phyloP scores from a whole-genome alignment of 2,113 vertebrate genomes.

The Galbula dea region DNA sequence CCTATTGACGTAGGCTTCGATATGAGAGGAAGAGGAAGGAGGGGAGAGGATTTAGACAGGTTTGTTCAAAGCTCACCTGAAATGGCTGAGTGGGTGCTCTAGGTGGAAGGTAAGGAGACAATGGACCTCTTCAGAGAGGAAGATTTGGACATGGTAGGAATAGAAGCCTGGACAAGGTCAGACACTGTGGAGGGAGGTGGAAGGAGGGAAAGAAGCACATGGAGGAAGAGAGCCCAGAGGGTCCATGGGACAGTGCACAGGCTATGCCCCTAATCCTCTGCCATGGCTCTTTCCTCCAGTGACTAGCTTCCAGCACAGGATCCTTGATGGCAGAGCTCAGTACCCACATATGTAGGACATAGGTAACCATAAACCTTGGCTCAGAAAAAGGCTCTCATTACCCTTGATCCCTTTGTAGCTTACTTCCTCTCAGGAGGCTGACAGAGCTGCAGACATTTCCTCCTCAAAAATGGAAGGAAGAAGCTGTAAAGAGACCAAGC shows the following conservation, averaged over 20 bases:
- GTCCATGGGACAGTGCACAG: accelerated
- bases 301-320: neutral
- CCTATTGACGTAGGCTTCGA: neutral
- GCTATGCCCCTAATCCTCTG: neutral
- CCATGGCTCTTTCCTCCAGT: neutral
- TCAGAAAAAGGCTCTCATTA: neutral
- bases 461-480: constrained; percentile 41
- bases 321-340: neutral
- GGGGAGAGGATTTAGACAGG: neutral
- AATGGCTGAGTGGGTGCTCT: neutral
- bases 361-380: neutral
- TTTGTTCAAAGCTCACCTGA: neutral
- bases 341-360: constrained; percentile 23
- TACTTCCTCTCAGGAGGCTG: constrained; percentile 14
- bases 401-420: neutral
- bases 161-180: neutral
- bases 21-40: neutral
- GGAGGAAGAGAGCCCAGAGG: neutral
- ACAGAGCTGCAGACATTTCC: constrained; percentile 24
- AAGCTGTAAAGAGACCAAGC: neutral
- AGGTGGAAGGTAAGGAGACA: neutral
- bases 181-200: neutral
- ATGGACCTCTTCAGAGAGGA: neutral
- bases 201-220: neutral
- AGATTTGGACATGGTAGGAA: neutral